These are phyloP conservation scores for Sebastolobus alascanus DNA, from an alignment of 2,797 vertebrate species.

Conservation along the genomic window DNA sequence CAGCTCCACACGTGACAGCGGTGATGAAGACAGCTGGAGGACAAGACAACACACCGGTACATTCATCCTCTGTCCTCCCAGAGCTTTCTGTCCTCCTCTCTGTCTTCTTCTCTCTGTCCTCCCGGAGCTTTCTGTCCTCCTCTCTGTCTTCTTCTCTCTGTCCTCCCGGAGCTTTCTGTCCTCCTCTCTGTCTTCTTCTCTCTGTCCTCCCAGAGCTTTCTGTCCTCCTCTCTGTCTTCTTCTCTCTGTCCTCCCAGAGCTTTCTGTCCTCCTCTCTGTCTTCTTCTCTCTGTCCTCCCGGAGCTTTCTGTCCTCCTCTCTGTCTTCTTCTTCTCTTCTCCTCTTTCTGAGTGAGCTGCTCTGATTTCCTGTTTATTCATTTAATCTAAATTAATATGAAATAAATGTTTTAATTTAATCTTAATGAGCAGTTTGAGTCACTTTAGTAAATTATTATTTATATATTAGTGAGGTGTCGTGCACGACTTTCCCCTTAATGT, in stretches of 20 bases:
- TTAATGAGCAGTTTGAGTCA: no score
- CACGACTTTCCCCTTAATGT: no score
- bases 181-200: neutral
- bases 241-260: neutral
- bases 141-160: neutral
- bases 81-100: no score
- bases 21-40: constrained; percentile 14
- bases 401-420: no score
- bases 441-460: no score
- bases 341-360: neutral
- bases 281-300: no score
- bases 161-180: neutral
- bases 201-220: neutral
- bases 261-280: no score
- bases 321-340: no score
- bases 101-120: no score
- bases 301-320: neutral
- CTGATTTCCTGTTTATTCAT: neutral
- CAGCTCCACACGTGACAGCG: constrained; percentile 2
- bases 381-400: no score
- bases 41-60: constrained; percentile 30
- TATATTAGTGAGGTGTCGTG: no score
- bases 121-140: neutral
- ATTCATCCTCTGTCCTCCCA: neutral
- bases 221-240: neutral